A percentile compares a stretch with the other conserved stretches of the same genome.
Conservation (phyloP, 1,140 invertebrate genomes). For the Musca domestica region DNA sequence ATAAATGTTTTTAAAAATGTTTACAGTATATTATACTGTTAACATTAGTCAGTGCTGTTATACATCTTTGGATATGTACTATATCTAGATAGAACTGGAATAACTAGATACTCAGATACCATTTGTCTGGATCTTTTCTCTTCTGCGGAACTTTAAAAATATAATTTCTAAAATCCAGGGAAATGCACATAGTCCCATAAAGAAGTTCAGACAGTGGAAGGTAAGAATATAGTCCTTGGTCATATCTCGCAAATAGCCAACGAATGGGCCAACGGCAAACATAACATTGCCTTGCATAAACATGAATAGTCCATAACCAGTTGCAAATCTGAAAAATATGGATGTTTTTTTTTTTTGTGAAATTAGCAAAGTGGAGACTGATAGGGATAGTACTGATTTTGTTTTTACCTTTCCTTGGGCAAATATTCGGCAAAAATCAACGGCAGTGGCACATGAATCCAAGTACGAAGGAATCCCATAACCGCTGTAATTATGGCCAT, state of each 20-base stretch:
- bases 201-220: constrained; percentile 50
- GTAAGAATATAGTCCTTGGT: constrained; percentile 46
- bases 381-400: not conserved
- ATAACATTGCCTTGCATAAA: constrained; percentile 57
- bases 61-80: no score
- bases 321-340: constrained; percentile 56
- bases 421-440: constrained; percentile 64
- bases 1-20: no score
- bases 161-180: constrained; percentile 49
- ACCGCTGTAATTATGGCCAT: constrained; percentile 57
- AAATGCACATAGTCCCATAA: constrained; percentile 48
- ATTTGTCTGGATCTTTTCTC: constrained; percentile 6
- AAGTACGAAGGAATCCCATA: constrained; percentile 59
- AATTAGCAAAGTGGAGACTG: no score
- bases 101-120: no score
- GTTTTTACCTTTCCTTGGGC: constrained; percentile 57
- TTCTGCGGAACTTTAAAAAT: constrained; percentile 40
- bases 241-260: constrained; percentile 48
- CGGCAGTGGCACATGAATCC: constrained; percentile 59
- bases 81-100: no score
- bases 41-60: no score
- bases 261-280: constrained; percentile 45
- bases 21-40: no score
- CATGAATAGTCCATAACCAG: constrained; percentile 66
- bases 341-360: no score